Conservation (phyloP, 2,797 vertebrate genomes). For the Hephaestus fuliginosus region DNA sequence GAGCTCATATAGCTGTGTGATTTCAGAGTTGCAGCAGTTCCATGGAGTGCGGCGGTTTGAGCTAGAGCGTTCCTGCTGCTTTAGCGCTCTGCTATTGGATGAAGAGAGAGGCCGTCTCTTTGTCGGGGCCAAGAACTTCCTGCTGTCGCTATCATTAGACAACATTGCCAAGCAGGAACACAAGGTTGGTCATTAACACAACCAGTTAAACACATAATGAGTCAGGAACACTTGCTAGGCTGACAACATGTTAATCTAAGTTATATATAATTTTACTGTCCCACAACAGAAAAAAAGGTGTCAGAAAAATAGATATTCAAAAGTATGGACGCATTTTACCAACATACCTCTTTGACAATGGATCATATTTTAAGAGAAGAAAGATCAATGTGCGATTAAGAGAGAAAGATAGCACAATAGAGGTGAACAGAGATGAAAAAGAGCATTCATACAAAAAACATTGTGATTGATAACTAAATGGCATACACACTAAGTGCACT, state of each 20-base stretch:
- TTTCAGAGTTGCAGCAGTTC: conserved; percentile 90
- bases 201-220: neutral
- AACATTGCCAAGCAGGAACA: conserved; percentile 93
- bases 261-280: too few species aligned
- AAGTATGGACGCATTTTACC: conserved; percentile 13
- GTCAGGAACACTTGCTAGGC: neutral
- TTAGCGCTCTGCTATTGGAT: conserved; percentile 91
- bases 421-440: conserved; percentile 27
- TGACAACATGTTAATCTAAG: too few species aligned
- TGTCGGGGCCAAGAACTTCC: conserved; percentile 92
- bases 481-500: neutral
- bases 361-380: conserved; percentile 4
- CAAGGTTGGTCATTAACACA: conserved; percentile 84
- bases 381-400: conserved; percentile 40
- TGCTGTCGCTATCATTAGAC: conserved; percentile 94
- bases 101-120: conserved; percentile 96
- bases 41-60: conserved; percentile 90
- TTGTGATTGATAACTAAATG: conserved; percentile 24
- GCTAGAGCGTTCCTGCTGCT: conserved; percentile 94
- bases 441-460: neutral
- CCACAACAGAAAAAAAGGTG: neutral
- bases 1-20: neutral
- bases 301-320: conserved; percentile 3
- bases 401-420: conserved; percentile 36
- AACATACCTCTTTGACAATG: conserved; percentile 11